Conservation (phyloP, 2,113 vertebrate genomes). For the Kobus ellipsiprymnus region DNA sequence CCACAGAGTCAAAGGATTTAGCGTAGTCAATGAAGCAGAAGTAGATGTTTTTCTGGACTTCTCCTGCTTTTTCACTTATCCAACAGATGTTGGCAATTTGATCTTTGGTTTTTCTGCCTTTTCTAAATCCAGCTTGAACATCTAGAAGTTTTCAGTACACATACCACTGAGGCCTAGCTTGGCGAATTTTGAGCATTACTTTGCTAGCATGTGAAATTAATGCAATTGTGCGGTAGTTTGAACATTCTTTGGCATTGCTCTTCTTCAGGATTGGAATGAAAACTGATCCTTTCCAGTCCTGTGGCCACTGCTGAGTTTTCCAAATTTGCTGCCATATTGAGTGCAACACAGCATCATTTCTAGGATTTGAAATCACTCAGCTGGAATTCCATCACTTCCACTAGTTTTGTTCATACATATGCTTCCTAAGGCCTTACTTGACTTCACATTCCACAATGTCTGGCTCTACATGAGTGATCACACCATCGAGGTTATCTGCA, state of each 20-base stretch:
- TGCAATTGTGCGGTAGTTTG: not conserved
- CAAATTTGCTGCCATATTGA: not conserved
- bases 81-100: not conserved
- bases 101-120: not conserved
- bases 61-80: not conserved
- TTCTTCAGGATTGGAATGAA: not conserved
- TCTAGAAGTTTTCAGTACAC: not conserved
- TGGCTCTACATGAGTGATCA: not conserved
- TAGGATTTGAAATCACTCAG: not conserved
- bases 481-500: rapidly evolving
- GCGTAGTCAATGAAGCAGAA: not conserved
- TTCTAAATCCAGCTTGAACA: not conserved
- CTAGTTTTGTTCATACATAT: not conserved
- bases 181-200: not conserved
- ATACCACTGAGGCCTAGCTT: not conserved
- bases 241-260: not conserved
- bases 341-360: not conserved
- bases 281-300: not conserved
- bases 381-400: not conserved
- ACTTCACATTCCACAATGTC: not conserved
- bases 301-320: not conserved
- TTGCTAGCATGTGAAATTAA: not conserved
- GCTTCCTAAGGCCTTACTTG: not conserved
- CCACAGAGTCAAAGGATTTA: not conserved
- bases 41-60: not conserved